Evolutionary conservation across 1,140 invertebrate genomes (phyloP), one percentile per base, ranked within the genome.

Genomic region (Drosophila biarmipes): DNA sequence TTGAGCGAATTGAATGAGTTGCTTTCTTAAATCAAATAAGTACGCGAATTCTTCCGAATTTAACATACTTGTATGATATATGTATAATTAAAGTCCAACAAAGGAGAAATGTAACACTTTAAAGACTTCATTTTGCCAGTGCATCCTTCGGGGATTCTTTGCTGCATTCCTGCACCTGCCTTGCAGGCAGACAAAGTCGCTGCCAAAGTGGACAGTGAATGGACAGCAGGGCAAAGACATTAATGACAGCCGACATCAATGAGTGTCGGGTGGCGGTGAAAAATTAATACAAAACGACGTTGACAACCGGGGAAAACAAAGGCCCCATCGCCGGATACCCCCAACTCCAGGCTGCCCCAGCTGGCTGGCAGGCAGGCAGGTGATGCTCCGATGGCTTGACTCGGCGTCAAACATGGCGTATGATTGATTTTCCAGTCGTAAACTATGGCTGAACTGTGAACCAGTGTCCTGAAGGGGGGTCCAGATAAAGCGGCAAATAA

Each of bases 341-440:
- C 31, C 15, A 4, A 15, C 27, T 6, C 54, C n/a, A 15, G 12
- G 10, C 5, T n/a, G 8, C 40, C n/a, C 29, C 6, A 15, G n/a
- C 29, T 10, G 14, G 6, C 6, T 66, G 77, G 21, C 29, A 10
- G 12, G 6, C 7, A 62, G 77, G 49, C 62, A 73, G 55, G 68
- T 79, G 72, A 71, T 42, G 59, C 66, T 40, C 14, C n/a, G 17
- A 15, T 52, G 46, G 48, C 58, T 61, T 52, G 58, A 52, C 58
- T 62, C 17, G 52, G 38, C 61, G 73, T 81, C 76, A 78, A 78
- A 76, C 85, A 79, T 84, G 84, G 75, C 84, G 76, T 89, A 89
- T 89, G 84, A 89, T 89, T 89, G 84, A 89, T 89, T 84, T 80
- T 82, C 69, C 63, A 82, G 81, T 75, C 82, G 73, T 84, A 89